Conservation (phyloP, 2,888 invertebrate genomes). For the Laothoe populi region DNA sequence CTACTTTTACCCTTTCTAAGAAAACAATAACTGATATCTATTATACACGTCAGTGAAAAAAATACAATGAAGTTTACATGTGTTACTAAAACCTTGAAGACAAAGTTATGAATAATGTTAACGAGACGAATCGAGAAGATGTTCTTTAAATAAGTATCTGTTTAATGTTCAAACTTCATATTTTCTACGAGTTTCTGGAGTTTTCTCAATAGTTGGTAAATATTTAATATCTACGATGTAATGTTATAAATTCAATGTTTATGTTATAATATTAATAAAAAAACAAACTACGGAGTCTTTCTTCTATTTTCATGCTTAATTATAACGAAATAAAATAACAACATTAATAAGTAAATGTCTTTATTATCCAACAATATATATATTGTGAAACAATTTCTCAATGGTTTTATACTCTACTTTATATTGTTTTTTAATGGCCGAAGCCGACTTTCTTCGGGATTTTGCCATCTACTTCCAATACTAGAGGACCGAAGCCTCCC, state of each 20-base stretch:
- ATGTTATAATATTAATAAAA: too few species aligned
- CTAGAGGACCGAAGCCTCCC: slow-evolving; percentile 62
- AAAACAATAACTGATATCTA: too few species aligned
- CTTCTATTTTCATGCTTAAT: too few species aligned
- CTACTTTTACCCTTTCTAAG: too few species aligned
- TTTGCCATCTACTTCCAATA: slow-evolving; percentile 69
- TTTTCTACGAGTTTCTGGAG: not conserved
- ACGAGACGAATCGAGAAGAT: not conserved
- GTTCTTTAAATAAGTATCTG: not conserved
- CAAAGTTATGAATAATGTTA: not conserved
- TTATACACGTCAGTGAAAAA: too few species aligned
- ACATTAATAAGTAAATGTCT: not conserved
- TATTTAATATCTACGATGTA: too few species aligned
- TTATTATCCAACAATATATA: not conserved
- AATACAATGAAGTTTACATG: not conserved
- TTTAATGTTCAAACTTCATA: not conserved
- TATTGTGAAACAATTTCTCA: not conserved
- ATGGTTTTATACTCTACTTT: slow-evolving; percentile 1
- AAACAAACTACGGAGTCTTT: too few species aligned
- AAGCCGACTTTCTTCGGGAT: slow-evolving; percentile 61
- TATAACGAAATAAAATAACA: too few species aligned
- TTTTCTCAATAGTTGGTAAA: too few species aligned
- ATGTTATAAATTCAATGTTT: too few species aligned
- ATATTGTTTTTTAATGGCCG: slow-evolving; percentile 44
- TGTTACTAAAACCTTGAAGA: not conserved